Evolutionary conservation across 2,888 invertebrate species (phyloP).

Genomic region (Parnassius apollo): DNA sequence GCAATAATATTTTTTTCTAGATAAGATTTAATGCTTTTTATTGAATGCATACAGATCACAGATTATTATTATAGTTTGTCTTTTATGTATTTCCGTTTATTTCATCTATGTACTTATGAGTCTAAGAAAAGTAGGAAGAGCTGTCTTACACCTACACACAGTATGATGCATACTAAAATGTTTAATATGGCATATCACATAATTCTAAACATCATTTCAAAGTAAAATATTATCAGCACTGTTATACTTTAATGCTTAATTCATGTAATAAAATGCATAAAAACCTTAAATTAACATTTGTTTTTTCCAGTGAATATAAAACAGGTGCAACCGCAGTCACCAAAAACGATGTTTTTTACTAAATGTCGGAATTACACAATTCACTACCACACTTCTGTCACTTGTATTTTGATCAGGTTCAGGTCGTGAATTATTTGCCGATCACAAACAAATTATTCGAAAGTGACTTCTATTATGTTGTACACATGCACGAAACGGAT

Average conservation of each 20-base stretch:
- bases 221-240: slow-evolving; percentile 22
- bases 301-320: slow-evolving; percentile 62
- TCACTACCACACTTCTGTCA: slow-evolving; percentile 37
- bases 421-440: slow-evolving; percentile 33
- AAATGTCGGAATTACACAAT: slow-evolving; percentile 41
- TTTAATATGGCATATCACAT: slow-evolving; percentile 39
- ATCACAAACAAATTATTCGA: slow-evolving; percentile 36
- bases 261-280: slow-evolving; percentile 44
- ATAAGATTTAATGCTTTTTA: neutral
- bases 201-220: slow-evolving; percentile 40
- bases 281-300: slow-evolving; percentile 77
- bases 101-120: neutral
- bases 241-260: slow-evolving; percentile 35
- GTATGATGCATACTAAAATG: slow-evolving; percentile 45
- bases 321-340: slow-evolving; percentile 57
- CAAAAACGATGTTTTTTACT: slow-evolving; percentile 40
- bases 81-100: neutral
- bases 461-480: slow-evolving; percentile 46
- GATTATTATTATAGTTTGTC: neutral
- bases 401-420: slow-evolving; percentile 30
- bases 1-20: too few species aligned
- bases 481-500: slow-evolving; percentile 63
- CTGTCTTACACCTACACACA: slow-evolving; percentile 46
- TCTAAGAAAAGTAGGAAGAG: slow-evolving; percentile 27
- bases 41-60: neutral